A percentile compares a stretch with the other conserved stretches of the same genome.
Conservation (phyloP, 2,888 invertebrate species). For the Cheilosia impressa region DNA sequence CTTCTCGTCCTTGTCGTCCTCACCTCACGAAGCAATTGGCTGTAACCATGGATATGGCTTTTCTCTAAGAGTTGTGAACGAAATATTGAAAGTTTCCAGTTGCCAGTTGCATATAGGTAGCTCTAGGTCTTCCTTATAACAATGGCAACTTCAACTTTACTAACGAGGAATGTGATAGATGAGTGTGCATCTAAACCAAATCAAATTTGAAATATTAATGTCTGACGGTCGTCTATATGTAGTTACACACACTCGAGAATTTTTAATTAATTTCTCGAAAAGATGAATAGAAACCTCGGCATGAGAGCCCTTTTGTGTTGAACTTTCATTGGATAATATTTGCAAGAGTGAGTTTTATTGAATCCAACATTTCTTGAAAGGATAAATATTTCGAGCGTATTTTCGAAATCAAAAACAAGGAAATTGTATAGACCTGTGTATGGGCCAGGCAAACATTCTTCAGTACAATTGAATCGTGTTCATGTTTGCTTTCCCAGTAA, state of each 20-base stretch:
- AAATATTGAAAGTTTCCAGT: slow-evolving; percentile 12
- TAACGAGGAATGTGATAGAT: not conserved
- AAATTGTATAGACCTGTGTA: not conserved
- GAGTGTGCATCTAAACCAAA: slow-evolving; percentile 5
- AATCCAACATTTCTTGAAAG: not conserved
- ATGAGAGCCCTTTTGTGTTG: not conserved
- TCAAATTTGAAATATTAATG: slow-evolving; percentile 12
- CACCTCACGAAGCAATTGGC: slow-evolving; percentile 8
- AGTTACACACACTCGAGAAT: not conserved
- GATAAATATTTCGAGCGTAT: not conserved
- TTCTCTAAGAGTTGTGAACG: not conserved
- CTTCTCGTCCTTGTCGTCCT: no score
- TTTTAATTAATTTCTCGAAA: slow-evolving; percentile 19
- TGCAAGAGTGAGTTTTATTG: not conserved
- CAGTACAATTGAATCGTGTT: no score
- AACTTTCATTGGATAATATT: not conserved
- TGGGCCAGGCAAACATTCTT: no score
- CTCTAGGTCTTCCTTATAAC: not conserved
- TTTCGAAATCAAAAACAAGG: not conserved
- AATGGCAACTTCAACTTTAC: not conserved
- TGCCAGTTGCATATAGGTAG: not conserved
- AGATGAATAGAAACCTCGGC: not conserved
- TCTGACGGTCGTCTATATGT: not conserved
- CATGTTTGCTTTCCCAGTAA: no score
- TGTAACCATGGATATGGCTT: slow-evolving; percentile 4